phyloP scores from a whole-genome alignment of 2,888 invertebrate genomes.

The Crocallis elinguaria region DNA sequence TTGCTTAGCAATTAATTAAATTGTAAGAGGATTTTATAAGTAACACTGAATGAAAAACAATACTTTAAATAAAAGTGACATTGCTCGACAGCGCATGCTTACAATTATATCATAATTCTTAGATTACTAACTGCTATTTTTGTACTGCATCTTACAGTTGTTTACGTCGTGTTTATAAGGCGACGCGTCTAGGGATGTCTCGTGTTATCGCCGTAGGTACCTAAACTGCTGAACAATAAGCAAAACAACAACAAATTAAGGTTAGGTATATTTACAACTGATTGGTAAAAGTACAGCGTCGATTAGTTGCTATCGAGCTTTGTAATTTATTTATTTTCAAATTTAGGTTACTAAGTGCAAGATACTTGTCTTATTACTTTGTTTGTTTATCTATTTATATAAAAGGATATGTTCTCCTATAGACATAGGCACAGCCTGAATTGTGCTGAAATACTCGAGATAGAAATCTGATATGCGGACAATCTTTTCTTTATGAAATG shows the following conservation, averaged over 20 bases:
- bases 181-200: conserved; percentile 49
- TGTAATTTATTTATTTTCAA: too few species aligned
- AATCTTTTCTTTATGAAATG: too few species aligned
- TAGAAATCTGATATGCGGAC: too few species aligned
- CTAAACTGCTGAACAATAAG: conserved; percentile 43
- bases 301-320: neutral
- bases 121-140: neutral
- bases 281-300: conserved; percentile 40
- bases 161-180: conserved; percentile 41
- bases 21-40: too few species aligned
- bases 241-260: conserved; percentile 68
- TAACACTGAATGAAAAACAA: too few species aligned
- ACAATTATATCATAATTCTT: neutral
- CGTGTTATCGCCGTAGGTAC: conserved; percentile 45
- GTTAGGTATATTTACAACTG: conserved; percentile 59
- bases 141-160: conserved; percentile 29
- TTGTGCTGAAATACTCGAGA: too few species aligned
- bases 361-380: too few species aligned
- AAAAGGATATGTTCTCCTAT: too few species aligned
- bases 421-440: too few species aligned
- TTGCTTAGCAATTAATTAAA: too few species aligned
- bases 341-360: too few species aligned
- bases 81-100: neutral
- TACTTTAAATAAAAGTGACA: neutral
- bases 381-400: too few species aligned